Base-by-base conservation (phyloP, 2,113 vertebrate species). In the Pitta sordida region DNA sequence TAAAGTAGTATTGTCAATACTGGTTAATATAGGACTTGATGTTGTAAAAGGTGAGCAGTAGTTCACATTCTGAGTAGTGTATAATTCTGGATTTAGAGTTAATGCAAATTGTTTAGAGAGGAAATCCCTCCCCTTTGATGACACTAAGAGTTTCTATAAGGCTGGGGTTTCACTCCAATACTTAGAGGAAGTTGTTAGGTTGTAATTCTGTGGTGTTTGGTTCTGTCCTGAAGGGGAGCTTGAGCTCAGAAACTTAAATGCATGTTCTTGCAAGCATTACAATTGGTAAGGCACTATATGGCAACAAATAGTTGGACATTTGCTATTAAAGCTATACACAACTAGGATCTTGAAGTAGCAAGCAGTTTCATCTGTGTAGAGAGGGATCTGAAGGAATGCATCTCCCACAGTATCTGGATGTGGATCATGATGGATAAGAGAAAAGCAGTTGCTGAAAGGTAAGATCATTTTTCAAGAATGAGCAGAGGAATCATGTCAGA, bases 361-460 rank as follows among this genome's bases (percentile, higher is more conserved):
- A 69, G 58, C 22, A 13, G 24, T 44, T 81, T 84, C 62, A 88
- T 69, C 32, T 78, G 1, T 18, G 1, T 63, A 67, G 73, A 41
- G 17, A 73, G 36, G 36, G 29, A 44, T 62, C 27, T 65, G 52
- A 63, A 55, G 37, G 18, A 64, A 6, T 27, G 8, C 16, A 6
- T 79, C n/a, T 87, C n/a, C 56, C 22, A 23, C 20, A 0, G 0
- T 44, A 27, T 89, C 82, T 68, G 41, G n/a, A 29, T 39, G 10
- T 84, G 78, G 62, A 65, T 89, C 56, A 26, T 59, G 43, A 60
- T 37, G 80, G 48, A 75, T 56, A 75, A 46, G 44, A 32, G 34
- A 83, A 65, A 89, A 89, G 46, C 52, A 89, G 20, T 76, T 93
- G 41, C 75, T 71, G 58, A 79, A 92, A 95, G 91, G 91, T 96